A percentile compares a stretch with the other conserved stretches of the same genome.
phyloP scores from a whole-genome alignment of 2,888 invertebrate genomes.

The Dione juno region DNA sequence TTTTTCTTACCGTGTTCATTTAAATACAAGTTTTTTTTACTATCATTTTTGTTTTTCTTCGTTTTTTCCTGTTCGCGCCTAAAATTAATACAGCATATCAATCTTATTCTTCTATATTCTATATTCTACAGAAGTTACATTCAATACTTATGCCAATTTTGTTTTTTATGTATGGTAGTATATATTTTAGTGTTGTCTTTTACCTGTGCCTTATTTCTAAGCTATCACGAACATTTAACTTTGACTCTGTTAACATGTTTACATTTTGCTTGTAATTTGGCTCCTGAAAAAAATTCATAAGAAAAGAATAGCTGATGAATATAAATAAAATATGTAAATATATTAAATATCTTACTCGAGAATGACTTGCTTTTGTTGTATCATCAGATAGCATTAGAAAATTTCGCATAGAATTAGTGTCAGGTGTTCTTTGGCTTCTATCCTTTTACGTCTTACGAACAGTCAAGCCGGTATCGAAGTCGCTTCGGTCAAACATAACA shows the following conservation, averaged over 20 bases:
- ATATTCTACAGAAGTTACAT: too few species aligned
- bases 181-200: background rate
- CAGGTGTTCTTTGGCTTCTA: conserved; percentile 9
- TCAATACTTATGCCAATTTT: too few species aligned
- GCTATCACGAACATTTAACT: conserved; percentile 66
- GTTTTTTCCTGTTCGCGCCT: conserved; percentile 2
- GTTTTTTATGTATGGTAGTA: background rate
- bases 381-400: conserved; percentile 48
- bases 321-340: background rate
- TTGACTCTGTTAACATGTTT: conserved; percentile 48
- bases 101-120: too few species aligned
- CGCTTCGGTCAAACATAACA: conserved; percentile 58
- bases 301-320: background rate
- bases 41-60: background rate
- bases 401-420: conserved; percentile 49
- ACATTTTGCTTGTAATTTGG: conserved; percentile 44
- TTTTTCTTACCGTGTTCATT: background rate
- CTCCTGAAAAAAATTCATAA: conserved; percentile 56
- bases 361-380: conserved; percentile 1
- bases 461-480: conserved; percentile 56
- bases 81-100: background rate
- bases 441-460: conserved; percentile 55
- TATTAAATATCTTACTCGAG: background rate
- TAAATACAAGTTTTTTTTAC: background rate
- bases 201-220: conserved; percentile 72